Conservation (phyloP, 1,140 invertebrate genomes). For the Drosophila suzukii region DNA sequence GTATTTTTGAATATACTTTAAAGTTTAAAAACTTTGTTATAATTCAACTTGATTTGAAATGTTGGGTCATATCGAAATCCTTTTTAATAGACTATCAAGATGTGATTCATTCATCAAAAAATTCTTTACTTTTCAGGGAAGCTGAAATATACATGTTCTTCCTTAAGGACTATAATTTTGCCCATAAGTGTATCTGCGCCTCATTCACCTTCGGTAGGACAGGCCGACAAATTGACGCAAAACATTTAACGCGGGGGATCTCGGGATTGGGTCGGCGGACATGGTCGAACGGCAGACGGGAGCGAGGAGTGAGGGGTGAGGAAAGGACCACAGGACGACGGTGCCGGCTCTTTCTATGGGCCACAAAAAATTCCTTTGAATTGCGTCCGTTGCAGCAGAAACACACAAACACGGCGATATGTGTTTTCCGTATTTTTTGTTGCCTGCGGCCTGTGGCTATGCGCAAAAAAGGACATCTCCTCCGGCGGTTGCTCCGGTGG, state of each 20-base stretch:
- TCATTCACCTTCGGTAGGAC: slow-evolving; percentile 39
- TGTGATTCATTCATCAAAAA: too few species aligned
- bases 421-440: slow-evolving; percentile 40
- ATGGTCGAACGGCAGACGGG: slow-evolving; percentile 51
- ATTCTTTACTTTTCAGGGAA: too few species aligned
- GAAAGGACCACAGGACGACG: slow-evolving; percentile 31
- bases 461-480: slow-evolving; percentile 79
- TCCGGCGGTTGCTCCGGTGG: slow-evolving; percentile 33
- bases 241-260: slow-evolving; percentile 71
- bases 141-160: too few species aligned
- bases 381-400: slow-evolving; percentile 53
- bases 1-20: too few species aligned
- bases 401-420: slow-evolving; percentile 13
- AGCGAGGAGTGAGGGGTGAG: slow-evolving; percentile 3
- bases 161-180: not conserved
- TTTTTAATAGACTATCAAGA: too few species aligned
- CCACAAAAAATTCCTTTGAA: slow-evolving; percentile 77
- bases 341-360: slow-evolving; percentile 58
- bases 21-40: too few species aligned
- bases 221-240: slow-evolving; percentile 77
- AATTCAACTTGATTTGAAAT: too few species aligned
- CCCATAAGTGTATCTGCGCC: slow-evolving; percentile 13
- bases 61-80: too few species aligned
- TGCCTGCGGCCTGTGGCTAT: slow-evolving; percentile 58
- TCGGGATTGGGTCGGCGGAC: slow-evolving; percentile 23